These are phyloP conservation scores for Hyles vespertilio DNA, from an alignment of 1,140 invertebrate genomes.

Conservation along the genomic window DNA sequence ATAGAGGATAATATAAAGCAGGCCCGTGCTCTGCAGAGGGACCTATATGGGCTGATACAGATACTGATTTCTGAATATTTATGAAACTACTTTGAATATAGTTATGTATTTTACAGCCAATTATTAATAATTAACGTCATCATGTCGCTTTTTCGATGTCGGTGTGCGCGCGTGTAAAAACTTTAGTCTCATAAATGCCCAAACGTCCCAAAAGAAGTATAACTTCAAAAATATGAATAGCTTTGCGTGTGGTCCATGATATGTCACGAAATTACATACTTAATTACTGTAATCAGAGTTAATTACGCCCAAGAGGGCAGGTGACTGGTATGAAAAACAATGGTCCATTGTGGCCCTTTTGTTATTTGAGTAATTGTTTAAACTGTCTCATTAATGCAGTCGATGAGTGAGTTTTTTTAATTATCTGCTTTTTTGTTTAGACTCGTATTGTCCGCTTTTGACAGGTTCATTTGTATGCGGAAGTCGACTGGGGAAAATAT, in stretches of 20 bases:
- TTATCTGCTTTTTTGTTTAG: constrained; percentile 7
- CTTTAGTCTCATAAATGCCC: too few species aligned
- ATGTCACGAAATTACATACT: constrained; percentile 15
- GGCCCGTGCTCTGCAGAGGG: too few species aligned
- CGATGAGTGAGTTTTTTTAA: constrained; percentile 6
- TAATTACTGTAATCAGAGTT: constrained; percentile 20
- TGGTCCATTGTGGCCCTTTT: constrained; percentile 13
- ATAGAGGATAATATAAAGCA: too few species aligned
- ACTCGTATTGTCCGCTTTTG: constrained; percentile 1
- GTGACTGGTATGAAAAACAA: constrained; percentile 17
- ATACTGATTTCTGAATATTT: too few species aligned
- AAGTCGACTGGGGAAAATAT: background rate
- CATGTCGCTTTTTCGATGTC: too few species aligned
- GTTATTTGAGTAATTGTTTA: constrained; percentile 21
- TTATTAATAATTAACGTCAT: too few species aligned
- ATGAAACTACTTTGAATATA: too few species aligned
- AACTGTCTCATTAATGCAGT: constrained; percentile 22
- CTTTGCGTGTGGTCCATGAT: constrained; percentile 1
- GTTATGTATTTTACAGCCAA: too few species aligned
- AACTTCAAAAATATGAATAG: too few species aligned
- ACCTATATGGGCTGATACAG: too few species aligned
- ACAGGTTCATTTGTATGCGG: constrained; percentile 1
- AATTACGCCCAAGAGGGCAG: constrained; percentile 15
- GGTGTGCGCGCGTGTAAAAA: too few species aligned
- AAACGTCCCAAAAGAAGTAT: too few species aligned